Base-by-base conservation (phyloP, 2,888 invertebrate genomes). In the Luperina nickerlii region DNA sequence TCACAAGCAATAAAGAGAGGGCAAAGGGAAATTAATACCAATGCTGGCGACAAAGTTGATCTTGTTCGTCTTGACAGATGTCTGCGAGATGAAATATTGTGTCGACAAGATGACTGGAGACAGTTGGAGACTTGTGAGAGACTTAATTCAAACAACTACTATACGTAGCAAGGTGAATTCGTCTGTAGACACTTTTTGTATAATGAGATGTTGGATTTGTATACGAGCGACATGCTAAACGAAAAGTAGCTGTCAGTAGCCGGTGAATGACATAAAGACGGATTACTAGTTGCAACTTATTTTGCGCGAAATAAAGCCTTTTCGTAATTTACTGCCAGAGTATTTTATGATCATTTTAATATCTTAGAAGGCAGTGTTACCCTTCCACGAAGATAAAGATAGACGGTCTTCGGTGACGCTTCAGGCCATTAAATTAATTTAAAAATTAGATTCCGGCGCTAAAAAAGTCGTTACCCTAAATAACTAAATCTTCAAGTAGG, bases 21-120 rank as follows among this genome's bases (percentile, higher is more conserved):
- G 95, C 92, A 93, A 93, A 94, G 91, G 94, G 92, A 95, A 95
- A 95, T 96, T 96, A 95, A 95, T 95, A 96, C 92, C 90, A 92
- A 93, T 92, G 92, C 92, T 92, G 91, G 92, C 93, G 92, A 95
- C 95, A 94, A 94, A 95, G 93, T 94, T 93, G 94, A 94, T 94
- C 94, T 93, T 92, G 94, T 94, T 93, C 92, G 89, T 84, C 92
- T 91, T 95, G 95, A 96, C 95, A 95, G 94, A 94, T 94, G 95
- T 95, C 94, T 89, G 88, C 82, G 87, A 94, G 92, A 95, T 95
- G 95, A 95, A 95, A 95, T 93, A 94, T 95, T 90, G 90, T 90
- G 91, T 92, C 91, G 91, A 91, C 91, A 89, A 81, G 87, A 91
- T 89, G 88, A 87, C 88, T 87, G 76, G 83, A 83, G 88, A 88